Conservation (phyloP, 2,797 vertebrate genomes). For the Sebastes cheni region DNA sequence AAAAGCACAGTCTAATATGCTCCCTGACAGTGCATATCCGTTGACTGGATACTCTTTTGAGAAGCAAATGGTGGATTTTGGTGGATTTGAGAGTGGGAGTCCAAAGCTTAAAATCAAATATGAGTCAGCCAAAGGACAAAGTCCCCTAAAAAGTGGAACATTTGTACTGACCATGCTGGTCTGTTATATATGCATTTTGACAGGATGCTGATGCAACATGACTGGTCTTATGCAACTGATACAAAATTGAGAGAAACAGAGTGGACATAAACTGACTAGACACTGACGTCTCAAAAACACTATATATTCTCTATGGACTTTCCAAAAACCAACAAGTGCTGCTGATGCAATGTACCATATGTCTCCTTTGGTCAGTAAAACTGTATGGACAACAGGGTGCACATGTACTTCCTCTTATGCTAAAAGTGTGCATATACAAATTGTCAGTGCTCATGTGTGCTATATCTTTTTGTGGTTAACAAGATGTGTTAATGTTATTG, state of each 20-base stretch:
- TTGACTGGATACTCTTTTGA: slow-evolving; percentile 42
- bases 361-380: slow-evolving; percentile 68
- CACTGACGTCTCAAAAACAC: slow-evolving; percentile 38
- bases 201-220: slow-evolving; percentile 55
- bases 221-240: slow-evolving; percentile 70
- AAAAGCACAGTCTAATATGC: slow-evolving; percentile 53
- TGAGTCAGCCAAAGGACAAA: slow-evolving; percentile 48
- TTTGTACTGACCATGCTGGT: slow-evolving; percentile 40
- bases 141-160: slow-evolving; percentile 7
- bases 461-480: slow-evolving; percentile 77
- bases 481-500: slow-evolving; percentile 76
- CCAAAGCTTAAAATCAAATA: slow-evolving; percentile 28
- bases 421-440: slow-evolving; percentile 72
- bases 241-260: slow-evolving; percentile 27
- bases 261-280: slow-evolving; percentile 26
- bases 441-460: slow-evolving; percentile 75
- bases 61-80: slow-evolving; percentile 14
- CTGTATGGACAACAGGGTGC: slow-evolving; percentile 74
- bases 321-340: slow-evolving; percentile 74
- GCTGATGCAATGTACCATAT: slow-evolving; percentile 69
- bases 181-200: slow-evolving; percentile 72
- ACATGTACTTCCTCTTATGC: slow-evolving; percentile 73
- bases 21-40: slow-evolving; percentile 40
- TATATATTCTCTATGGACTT: slow-evolving; percentile 53
- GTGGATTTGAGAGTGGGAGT: slow-evolving; percentile 29